Evolutionary conservation across 2,888 invertebrate species (phyloP).

Genomic region (Entomobrya proxima): DNA sequence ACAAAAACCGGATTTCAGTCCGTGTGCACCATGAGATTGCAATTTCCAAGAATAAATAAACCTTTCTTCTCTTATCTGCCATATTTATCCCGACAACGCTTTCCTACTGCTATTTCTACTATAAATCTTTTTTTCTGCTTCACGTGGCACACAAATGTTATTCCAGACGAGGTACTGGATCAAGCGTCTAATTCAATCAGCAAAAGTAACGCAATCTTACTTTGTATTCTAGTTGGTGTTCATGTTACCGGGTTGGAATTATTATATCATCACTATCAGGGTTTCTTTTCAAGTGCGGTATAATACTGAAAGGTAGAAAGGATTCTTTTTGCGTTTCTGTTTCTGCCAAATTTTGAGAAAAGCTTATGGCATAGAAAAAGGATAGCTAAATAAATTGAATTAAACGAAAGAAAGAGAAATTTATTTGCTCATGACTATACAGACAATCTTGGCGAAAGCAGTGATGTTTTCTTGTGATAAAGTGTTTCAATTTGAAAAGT

Average conservation of each 20-base stretch:
- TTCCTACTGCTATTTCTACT: neutral
- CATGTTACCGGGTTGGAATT: neutral
- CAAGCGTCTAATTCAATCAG: neutral
- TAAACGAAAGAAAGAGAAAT: neutral
- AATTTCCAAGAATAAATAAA: neutral
- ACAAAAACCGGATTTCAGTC: too few species aligned
- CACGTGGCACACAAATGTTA: neutral
- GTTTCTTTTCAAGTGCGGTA: neutral
- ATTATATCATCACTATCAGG: neutral
- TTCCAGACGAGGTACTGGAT: neutral
- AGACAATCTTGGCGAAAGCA: neutral
- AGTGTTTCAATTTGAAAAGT: neutral
- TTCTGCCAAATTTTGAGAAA: conserved; percentile 8
- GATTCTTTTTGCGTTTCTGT: neutral
- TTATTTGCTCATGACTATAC: neutral
- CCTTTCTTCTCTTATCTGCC: neutral
- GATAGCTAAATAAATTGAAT: conserved; percentile 16
- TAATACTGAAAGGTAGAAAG: neutral
- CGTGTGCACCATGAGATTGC: too few species aligned
- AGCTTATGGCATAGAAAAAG: neutral
- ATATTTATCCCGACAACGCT: neutral
- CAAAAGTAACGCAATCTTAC: neutral
- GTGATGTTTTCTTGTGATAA: neutral
- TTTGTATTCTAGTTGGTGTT: neutral
- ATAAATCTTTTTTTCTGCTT: neutral